Conservation (phyloP, 2,888 invertebrate genomes). For the Nomada fabriciana region DNA sequence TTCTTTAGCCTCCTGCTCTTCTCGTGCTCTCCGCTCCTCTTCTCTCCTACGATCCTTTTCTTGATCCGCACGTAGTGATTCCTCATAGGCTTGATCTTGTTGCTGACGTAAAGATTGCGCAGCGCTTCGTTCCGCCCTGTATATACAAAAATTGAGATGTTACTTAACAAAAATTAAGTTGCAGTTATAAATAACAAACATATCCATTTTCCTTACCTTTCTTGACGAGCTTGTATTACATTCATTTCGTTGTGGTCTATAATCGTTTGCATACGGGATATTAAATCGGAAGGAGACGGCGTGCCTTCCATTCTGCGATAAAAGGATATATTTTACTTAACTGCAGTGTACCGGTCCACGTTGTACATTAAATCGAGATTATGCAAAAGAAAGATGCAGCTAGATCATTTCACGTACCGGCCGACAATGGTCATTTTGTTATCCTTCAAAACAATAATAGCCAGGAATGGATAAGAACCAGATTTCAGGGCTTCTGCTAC, state of each 20-base stretch:
- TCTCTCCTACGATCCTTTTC: slow-evolving; percentile 94
- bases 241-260: slow-evolving; percentile 95
- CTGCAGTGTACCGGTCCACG: background rate
- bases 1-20: slow-evolving; percentile 85
- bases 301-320: slow-evolving; percentile 92
- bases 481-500: slow-evolving; percentile 95
- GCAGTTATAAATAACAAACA: background rate
- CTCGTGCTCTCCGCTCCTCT: slow-evolving; percentile 86
- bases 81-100: slow-evolving; percentile 97
- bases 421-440: slow-evolving; percentile 97
- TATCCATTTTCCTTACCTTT: slow-evolving; percentile 86
- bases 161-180: background rate
- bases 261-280: slow-evolving; percentile 90
- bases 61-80: slow-evolving; percentile 96
- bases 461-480: slow-evolving; percentile 93
- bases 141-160: background rate
- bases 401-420: slow-evolving; percentile 78
- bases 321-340: background rate
- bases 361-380: too few species aligned
- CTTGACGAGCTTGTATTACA: slow-evolving; percentile 93
- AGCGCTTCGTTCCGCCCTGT: slow-evolving; percentile 91
- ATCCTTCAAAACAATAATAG: slow-evolving; percentile 95
- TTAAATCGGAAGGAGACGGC: slow-evolving; percentile 89
- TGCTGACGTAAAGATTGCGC: slow-evolving; percentile 94
- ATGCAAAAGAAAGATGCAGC: too few species aligned